phyloP scores from a whole-genome alignment of 2,888 invertebrate species.

The Cryptocephalus primarius region DNA sequence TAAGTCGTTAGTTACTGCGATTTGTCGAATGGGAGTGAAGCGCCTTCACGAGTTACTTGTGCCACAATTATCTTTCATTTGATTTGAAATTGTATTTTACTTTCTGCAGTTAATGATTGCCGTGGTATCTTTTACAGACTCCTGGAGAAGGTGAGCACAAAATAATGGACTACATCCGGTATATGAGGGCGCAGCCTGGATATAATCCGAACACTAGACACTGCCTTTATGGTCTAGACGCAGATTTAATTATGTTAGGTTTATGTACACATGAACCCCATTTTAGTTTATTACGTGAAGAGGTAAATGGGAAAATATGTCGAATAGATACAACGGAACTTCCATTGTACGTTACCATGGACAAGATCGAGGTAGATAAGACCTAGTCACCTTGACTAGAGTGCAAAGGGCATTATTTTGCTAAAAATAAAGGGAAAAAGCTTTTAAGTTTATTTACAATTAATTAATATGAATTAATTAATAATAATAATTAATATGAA shows the following conservation, averaged over 20 bases:
- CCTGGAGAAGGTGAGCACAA: slow-evolving; percentile 99
- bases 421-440: no score
- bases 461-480: no score
- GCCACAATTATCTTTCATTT: not conserved
- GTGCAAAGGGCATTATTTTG: not conserved
- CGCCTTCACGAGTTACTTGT: no score
- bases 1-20: slow-evolving; percentile 38
- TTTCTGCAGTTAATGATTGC: not conserved
- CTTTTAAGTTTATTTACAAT: no score
- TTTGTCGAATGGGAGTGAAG: no score
- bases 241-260: slow-evolving; percentile 95
- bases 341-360: no score
- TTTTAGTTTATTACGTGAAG: slow-evolving; percentile 88
- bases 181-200: slow-evolving; percentile 67
- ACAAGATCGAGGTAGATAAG: no score
- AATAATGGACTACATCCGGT: slow-evolving; percentile 97
- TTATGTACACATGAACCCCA: slow-evolving; percentile 92
- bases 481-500: no score
- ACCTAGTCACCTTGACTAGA: not conserved
- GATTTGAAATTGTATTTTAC: not conserved
- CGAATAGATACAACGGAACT: no score
- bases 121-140: slow-evolving; percentile 51
- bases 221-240: slow-evolving; percentile 94
- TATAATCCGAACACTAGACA: slow-evolving; percentile 89
- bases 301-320: slow-evolving; percentile 43